These are phyloP conservation scores for Craseonycteris thonglongyai DNA, from an alignment of 2,113 vertebrate species.

Conservation along the genomic window DNA sequence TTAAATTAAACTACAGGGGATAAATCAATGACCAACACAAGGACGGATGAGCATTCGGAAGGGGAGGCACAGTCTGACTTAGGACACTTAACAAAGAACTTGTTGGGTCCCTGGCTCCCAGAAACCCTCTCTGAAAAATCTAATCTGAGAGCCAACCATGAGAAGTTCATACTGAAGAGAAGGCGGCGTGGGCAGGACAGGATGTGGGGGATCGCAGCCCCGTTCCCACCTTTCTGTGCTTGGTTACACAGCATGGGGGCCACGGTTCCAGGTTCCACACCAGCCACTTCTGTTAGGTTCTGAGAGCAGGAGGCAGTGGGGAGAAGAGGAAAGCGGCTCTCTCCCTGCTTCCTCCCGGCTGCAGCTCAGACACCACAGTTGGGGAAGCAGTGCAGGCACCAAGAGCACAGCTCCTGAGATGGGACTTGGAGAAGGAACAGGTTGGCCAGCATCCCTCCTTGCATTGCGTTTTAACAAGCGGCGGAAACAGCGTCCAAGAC, in stretches of 20 bases:
- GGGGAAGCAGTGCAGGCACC: fast-evolving
- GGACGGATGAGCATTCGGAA: too few relatives aligned
- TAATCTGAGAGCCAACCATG: not conserved
- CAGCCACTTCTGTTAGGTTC: not conserved
- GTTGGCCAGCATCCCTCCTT: not conserved
- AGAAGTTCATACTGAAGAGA: not conserved
- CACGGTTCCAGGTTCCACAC: not conserved
- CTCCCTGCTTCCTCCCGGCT: not conserved
- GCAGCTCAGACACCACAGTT: not conserved
- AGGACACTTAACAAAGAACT: fast-evolving
- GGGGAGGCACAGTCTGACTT: fast-evolving
- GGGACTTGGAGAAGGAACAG: not conserved
- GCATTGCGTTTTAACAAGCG: not conserved
- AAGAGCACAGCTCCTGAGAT: not conserved
- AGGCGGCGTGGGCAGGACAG: fast-evolving
- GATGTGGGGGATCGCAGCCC: not conserved
- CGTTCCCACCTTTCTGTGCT: too few relatives aligned
- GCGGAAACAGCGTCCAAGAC: not conserved
- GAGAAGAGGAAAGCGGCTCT: not conserved
- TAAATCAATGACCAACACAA: not conserved
- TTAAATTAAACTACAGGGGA: not conserved
- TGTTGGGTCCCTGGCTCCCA: not conserved
- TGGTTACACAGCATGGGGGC: fast-evolving
- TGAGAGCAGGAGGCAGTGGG: fast-evolving
- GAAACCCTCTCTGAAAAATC: not conserved